Evolutionary conservation across 2,113 vertebrate genomes (phyloP).

Genomic region (Thomomys bottae): DNA sequence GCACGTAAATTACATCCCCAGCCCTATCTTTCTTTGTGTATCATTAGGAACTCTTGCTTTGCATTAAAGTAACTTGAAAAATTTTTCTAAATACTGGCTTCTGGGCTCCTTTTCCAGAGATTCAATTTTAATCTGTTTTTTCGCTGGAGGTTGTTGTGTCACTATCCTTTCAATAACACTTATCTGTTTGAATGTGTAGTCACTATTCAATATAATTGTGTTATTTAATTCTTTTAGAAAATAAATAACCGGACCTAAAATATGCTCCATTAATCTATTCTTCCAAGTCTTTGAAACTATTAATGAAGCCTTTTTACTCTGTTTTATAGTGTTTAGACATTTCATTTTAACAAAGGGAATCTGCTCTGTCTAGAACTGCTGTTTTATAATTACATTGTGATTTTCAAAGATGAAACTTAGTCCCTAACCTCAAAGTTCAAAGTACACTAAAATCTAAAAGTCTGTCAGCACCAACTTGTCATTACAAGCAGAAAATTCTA

Average conservation of each 20-base stretch:
- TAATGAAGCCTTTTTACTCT: slow-evolving; percentile 29
- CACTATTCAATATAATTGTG: not conserved
- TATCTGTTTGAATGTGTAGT: slow-evolving; percentile 17
- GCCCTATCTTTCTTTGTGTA: not conserved
- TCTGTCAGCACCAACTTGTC: not conserved
- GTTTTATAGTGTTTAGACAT: slow-evolving; percentile 22
- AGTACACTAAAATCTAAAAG: not conserved
- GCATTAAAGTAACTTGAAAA: not conserved
- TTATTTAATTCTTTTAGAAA: slow-evolving; percentile 45
- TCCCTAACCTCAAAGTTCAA: not conserved
- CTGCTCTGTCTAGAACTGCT: slow-evolving; percentile 17
- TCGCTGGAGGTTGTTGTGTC: not conserved
- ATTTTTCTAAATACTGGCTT: slow-evolving; percentile 29
- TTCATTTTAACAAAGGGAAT: not conserved
- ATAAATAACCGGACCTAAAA: slow-evolving; percentile 7
- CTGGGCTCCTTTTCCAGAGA: not conserved
- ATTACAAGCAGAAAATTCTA: not conserved
- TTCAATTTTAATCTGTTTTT: not conserved
- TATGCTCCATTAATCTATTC: not conserved
- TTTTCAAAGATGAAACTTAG: slow-evolving; percentile 14
- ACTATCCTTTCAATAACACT: not conserved
- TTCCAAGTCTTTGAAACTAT: not conserved
- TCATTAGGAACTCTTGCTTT: slow-evolving; percentile 1
- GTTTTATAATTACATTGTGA: slow-evolving; percentile 22
- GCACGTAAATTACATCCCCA: not conserved